Percentiles rank a stretch among this genome's conserved stretches.
These are phyloP conservation scores for Epizoanthus stellaris DNA, from an alignment of 92 coral and sea anemone species.

Conservation along the genomic window DNA sequence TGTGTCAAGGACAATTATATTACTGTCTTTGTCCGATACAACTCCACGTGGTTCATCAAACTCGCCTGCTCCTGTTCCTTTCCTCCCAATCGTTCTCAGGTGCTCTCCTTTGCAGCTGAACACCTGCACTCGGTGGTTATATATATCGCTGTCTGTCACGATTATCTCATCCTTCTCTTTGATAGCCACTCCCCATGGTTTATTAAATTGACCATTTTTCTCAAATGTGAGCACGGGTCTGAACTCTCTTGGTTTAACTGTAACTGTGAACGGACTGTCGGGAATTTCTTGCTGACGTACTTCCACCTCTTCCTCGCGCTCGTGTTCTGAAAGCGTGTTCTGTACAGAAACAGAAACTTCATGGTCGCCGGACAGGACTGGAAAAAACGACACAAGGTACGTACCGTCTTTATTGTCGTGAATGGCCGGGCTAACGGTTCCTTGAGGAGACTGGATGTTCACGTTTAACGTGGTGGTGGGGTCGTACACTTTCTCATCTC, in stretches of 20 bases:
- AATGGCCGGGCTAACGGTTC: no score
- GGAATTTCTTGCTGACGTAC: background rate
- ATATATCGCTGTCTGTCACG: conserved; percentile 9
- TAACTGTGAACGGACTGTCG: conserved; percentile 16
- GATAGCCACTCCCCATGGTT: conserved; percentile 44
- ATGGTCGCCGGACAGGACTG: no score
- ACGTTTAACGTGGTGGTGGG: background rate
- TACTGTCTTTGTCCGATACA: background rate
- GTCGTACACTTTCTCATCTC: background rate
- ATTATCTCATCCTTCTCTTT: conserved; percentile 27
- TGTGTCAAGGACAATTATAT: conserved; percentile 28
- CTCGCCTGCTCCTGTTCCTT: background rate
- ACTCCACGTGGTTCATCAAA: conserved; percentile 3
- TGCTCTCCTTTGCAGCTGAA: conserved; percentile 7
- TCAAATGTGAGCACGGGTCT: conserved; percentile 31
- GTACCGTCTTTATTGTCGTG: no score
- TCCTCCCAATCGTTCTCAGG: no score
- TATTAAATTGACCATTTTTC: background rate
- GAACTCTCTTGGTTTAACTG: conserved; percentile 11
- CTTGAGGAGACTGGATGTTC: no score
- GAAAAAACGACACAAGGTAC: no score
- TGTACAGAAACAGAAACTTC: no score
- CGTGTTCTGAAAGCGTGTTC: background rate
- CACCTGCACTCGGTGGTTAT: conserved; percentile 34
- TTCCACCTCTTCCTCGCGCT: background rate